phyloP scores from a whole-genome alignment of 2,888 invertebrate genomes.

The Stictocephala bisonia region DNA sequence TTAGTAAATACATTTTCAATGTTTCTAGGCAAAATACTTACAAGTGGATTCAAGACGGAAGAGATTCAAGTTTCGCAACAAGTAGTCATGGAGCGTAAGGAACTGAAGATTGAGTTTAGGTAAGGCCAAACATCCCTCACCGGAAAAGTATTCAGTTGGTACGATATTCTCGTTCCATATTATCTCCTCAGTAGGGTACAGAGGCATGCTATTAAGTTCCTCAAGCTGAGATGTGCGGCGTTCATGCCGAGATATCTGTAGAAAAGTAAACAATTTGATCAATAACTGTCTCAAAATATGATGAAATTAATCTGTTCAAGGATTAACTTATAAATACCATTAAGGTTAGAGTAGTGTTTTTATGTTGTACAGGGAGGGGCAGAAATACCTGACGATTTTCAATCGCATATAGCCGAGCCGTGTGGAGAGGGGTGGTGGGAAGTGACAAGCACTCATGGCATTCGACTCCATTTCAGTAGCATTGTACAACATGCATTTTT shows the following conservation, averaged over 20 bases:
- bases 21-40: constrained; percentile 67
- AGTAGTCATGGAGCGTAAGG: constrained; percentile 96
- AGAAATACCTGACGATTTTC: no score
- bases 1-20: not conserved
- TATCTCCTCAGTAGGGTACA: constrained; percentile 97
- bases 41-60: constrained; percentile 98
- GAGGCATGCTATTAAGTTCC: constrained; percentile 95
- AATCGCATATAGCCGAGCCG: no score
- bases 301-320: no score
- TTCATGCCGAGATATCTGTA: constrained; percentile 85
- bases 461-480: no score
- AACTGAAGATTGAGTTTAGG: constrained; percentile 99
- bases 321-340: no score
- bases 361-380: no score
- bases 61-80: constrained; percentile 96
- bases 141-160: constrained; percentile 96
- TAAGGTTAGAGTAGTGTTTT: no score
- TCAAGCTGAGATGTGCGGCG: constrained; percentile 91
- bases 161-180: constrained; percentile 99
- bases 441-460: no score
- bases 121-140: constrained; percentile 94
- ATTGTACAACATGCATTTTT: no score
- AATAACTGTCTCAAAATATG: not conserved
- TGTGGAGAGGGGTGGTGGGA: no score
- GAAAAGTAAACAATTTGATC: constrained; percentile 4